Conservation (phyloP, 2,888 invertebrate species). For the Drosophila infuscata region DNA sequence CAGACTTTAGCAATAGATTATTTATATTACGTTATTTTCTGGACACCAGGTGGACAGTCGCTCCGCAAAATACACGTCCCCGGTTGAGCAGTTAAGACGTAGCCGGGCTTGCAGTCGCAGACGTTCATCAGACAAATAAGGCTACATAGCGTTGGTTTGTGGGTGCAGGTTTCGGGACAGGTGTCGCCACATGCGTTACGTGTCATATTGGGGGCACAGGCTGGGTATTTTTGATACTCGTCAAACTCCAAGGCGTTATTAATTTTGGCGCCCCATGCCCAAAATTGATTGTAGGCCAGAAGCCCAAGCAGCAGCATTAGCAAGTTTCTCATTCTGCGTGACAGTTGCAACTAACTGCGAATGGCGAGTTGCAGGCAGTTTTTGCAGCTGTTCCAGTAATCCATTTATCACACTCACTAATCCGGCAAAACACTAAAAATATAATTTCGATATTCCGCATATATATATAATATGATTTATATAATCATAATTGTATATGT, state of each 20-base stretch:
- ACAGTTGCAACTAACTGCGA: constrained; percentile 16
- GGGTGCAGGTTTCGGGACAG: constrained; percentile 55
- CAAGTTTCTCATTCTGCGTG: constrained; percentile 16
- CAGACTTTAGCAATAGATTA: too few relatives aligned
- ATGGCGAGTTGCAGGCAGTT: background rate
- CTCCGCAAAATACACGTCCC: constrained; percentile 27
- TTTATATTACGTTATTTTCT: too few relatives aligned
- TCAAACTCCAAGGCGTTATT: too few relatives aligned
- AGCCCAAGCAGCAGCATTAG: constrained; percentile 6
- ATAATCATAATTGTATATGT: too few relatives aligned
- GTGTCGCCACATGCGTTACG: constrained; percentile 25
- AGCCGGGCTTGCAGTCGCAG: constrained; percentile 35
- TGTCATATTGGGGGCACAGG: too few relatives aligned
- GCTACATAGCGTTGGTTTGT: background rate
- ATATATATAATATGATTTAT: too few relatives aligned
- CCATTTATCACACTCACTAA: constrained; percentile 39
- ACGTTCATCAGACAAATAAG: too few relatives aligned
- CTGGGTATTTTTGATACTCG: too few relatives aligned
- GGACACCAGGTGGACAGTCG: constrained; percentile 26
- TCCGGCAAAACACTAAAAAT: constrained; percentile 39
- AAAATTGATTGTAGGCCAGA: background rate
- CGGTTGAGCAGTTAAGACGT: constrained; percentile 31
- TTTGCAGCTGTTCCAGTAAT: background rate
- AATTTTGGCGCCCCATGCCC: background rate
- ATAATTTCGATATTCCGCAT: too few relatives aligned